These are phyloP conservation scores for Montipora sp. DNA, from an alignment of 64 coral and sea anemone genomes.

Conservation along the genomic window DNA sequence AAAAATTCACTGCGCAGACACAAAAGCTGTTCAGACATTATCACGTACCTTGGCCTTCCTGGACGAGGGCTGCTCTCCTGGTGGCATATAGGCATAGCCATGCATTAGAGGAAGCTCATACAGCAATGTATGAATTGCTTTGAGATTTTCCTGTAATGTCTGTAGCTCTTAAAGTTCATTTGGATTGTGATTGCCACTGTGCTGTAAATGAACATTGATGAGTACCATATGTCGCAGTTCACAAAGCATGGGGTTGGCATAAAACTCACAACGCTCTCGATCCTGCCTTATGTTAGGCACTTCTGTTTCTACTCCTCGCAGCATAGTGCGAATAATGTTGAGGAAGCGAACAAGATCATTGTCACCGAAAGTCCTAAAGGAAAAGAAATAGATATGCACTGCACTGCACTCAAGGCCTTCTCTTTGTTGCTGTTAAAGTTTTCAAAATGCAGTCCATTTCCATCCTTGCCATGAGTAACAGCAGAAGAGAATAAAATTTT, in stretches of 20 bases:
- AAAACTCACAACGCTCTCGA: constrained; percentile 37
- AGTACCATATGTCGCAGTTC: background rate
- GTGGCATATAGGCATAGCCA: too few relatives aligned
- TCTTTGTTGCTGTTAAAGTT: too few relatives aligned
- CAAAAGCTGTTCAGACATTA: too few relatives aligned
- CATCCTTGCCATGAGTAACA: too few relatives aligned
- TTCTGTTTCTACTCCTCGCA: constrained; percentile 25
- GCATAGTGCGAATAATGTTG: constrained; percentile 7
- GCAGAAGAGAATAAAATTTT: too few relatives aligned
- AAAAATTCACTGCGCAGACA: too few relatives aligned
- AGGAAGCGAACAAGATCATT: constrained; percentile 24
- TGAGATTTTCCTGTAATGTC: constrained; percentile 9
- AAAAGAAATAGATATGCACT: background rate
- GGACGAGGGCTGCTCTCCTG: too few relatives aligned
- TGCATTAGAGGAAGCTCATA: too few relatives aligned
- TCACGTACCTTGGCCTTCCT: too few relatives aligned
- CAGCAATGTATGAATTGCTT: too few relatives aligned
- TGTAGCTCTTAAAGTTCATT: background rate
- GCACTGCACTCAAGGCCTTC: too few relatives aligned
- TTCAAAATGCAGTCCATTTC: too few relatives aligned
- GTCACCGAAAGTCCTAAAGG: background rate
- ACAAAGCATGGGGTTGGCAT: constrained; percentile 22
- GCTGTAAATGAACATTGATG: constrained; percentile 20
- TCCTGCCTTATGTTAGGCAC: constrained; percentile 9
- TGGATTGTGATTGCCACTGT: background rate